Base-by-base conservation (phyloP, 1,140 invertebrate genomes). In the Colletes gigas region DNA sequence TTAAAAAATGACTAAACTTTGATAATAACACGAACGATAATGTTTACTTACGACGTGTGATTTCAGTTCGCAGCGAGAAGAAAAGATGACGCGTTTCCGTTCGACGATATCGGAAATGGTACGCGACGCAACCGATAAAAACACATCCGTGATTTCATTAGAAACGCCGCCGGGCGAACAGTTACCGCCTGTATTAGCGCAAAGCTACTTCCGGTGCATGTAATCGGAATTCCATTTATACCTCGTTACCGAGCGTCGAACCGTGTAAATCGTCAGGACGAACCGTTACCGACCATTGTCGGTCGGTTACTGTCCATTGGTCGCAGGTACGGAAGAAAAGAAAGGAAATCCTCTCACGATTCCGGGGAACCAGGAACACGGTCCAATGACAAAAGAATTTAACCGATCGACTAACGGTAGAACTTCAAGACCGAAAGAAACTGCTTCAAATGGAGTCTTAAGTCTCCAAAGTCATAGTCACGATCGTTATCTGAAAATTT, bases 171-270 rank as follows among this genome's bases (percentile, higher is more conserved):
- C 30, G 39, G 52, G 50, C 12, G 55, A 47, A 60, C 41, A 84
- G 78, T 81, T 72, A 57, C 55, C 30, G 65, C 6, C 70, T 74
- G 57, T 67, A 81, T 77, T 81, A 71, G 67, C 78, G 44, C 83
- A 62, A 77, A 62, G 70, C 62, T 63, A 67, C 78, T 85, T 85
- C 83, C 83, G 72, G 78, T 69, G 14, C 63, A 72, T 69, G 17
- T 68, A 17, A 85, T 83, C 50, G 17, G 52, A 74, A 81, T 81
- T 84, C 69, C 72, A 73, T 83, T 75, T 69, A 68, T 47, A 75
- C 54, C 44, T 5, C 54, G 39, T 66, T 17, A 47, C 12, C 21
- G 39, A 19, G 39, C 67, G 4, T 81, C 72, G 59, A 57, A 65
- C 55, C 78, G 30, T 77, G 73, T 82, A 82, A 79, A 82, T 82